Percentiles rank a stretch among this genome's conserved stretches.
Evolutionary conservation across 2,113 vertebrate genomes (phyloP).

Genomic region (Etheostoma spectabile): DNA sequence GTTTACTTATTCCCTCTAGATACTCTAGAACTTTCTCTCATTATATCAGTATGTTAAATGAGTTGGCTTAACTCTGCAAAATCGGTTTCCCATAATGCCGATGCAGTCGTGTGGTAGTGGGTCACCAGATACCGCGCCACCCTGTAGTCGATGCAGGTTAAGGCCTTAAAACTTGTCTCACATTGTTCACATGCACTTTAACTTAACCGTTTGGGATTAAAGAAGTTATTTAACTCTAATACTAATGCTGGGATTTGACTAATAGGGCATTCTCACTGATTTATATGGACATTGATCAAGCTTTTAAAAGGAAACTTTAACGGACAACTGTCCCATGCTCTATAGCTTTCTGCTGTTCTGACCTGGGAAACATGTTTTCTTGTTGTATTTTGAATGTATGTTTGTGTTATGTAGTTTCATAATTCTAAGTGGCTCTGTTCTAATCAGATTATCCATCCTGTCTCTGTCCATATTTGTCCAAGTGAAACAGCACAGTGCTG

Average conservation of each 20-base stretch:
- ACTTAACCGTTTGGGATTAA: neutral
- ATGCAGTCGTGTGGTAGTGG: neutral
- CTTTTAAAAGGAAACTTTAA: neutral
- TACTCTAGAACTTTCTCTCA: constrained; percentile 5
- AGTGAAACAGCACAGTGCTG: constrained; percentile 16
- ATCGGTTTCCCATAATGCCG: constrained; percentile 5
- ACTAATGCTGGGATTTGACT: neutral
- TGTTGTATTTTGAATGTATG: neutral
- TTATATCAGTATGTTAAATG: constrained; percentile 13
- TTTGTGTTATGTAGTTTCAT: neutral
- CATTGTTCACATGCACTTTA: neutral
- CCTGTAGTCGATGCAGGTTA: constrained; percentile 46
- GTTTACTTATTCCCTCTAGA: constrained; percentile 7
- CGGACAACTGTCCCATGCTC: neutral
- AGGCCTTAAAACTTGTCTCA: neutral
- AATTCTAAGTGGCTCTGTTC: neutral
- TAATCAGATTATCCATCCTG: neutral
- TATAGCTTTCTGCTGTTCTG: neutral
- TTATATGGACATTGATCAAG: neutral
- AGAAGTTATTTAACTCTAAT: neutral
- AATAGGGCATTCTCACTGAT: neutral
- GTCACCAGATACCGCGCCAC: constrained; percentile 38
- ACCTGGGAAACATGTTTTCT: too few relatives aligned
- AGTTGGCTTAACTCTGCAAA: neutral
- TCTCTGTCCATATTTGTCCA: constrained; percentile 46